Evolutionary conservation across 1,140 invertebrate species (phyloP).

Genomic region (Odontomachus brunneus): DNA sequence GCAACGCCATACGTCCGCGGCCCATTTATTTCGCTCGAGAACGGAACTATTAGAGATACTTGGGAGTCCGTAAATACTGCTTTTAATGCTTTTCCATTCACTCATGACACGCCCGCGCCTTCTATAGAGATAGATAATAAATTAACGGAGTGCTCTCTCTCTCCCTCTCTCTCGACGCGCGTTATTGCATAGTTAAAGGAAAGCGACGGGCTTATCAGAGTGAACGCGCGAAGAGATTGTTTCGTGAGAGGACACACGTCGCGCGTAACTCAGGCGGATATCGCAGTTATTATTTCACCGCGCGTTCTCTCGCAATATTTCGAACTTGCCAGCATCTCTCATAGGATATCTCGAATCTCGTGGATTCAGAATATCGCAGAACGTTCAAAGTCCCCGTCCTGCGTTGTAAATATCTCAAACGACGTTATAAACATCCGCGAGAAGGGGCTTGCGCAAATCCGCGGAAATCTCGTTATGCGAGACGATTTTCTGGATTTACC

Average conservation of each 20-base stretch:
- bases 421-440: background rate
- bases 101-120: too few species aligned
- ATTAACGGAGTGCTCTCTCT: too few species aligned
- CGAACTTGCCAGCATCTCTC: conserved; percentile 15
- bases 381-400: background rate
- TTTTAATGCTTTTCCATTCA: too few species aligned
- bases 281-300: conserved; percentile 19
- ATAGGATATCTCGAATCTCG: conserved; percentile 10
- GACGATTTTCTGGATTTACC: background rate
- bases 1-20: background rate
- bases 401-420: conserved; percentile 19
- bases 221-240: background rate
- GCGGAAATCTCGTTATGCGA: background rate
- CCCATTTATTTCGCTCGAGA: too few species aligned
- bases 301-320: conserved; percentile 27
- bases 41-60: too few species aligned
- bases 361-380: background rate
- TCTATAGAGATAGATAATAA: too few species aligned
- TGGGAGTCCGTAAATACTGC: too few species aligned
- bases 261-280: conserved; percentile 19
- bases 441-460: background rate
- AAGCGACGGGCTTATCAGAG: background rate
- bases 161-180: too few species aligned
- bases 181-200: background rate
- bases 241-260: background rate